Conservation (phyloP, 2,888 invertebrate species). For the Electrophaes corylata region DNA sequence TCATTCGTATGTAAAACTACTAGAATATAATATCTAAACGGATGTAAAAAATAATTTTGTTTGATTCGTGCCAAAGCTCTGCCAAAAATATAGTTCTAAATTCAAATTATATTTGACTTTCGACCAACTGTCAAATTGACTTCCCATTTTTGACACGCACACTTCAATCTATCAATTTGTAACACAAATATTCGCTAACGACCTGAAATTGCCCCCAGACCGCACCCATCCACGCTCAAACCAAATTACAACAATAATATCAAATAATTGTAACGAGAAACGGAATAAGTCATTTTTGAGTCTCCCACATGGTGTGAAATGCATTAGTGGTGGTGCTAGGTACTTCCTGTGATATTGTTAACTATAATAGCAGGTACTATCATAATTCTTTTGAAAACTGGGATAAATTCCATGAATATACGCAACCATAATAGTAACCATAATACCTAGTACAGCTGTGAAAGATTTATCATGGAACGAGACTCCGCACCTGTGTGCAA, state of each 20-base stretch:
- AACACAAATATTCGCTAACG: constrained; percentile 67
- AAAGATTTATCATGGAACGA: constrained; percentile 10
- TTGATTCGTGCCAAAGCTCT: neutral
- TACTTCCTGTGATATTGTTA: constrained; percentile 51
- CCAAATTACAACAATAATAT: constrained; percentile 69
- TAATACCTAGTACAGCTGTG: neutral
- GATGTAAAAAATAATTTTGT: neutral
- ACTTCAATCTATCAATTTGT: constrained; percentile 28
- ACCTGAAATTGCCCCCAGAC: constrained; percentile 56
- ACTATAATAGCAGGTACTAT: neutral
- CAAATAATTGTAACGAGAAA: constrained; percentile 48
- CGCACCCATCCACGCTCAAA: constrained; percentile 52
- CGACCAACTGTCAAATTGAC: constrained; percentile 26
- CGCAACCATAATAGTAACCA: too few species aligned
- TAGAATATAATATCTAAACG: neutral
- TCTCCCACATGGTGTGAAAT: constrained; percentile 70
- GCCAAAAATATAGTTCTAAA: neutral
- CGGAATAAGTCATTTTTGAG: constrained; percentile 59
- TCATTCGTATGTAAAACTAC: too few species aligned
- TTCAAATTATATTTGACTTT: constrained; percentile 2
- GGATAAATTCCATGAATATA: neutral
- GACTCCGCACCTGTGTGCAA: constrained; percentile 5
- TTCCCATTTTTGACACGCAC: constrained; percentile 19
- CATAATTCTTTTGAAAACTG: neutral
- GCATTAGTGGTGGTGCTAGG: constrained; percentile 59